Conservation (phyloP, 2,113 vertebrate species). For the Saccopteryx bilineata region DNA sequence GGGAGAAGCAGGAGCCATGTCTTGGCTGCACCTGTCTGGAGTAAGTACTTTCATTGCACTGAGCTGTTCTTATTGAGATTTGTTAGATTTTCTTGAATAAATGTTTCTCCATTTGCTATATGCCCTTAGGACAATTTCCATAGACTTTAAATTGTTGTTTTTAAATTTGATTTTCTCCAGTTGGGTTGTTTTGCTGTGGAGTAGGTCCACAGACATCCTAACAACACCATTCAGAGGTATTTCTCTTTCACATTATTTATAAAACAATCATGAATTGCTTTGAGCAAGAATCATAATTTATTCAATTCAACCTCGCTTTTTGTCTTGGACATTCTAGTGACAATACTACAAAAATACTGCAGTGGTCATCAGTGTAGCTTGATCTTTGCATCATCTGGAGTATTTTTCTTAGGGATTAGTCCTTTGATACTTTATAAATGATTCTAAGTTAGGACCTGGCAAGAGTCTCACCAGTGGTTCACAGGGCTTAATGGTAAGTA, state of each 20-base stretch:
- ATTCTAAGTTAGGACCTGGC: background rate
- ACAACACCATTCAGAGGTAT: slow-evolving; percentile 10
- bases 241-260: slow-evolving; percentile 1
- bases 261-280: slow-evolving; percentile 35
- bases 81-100: slow-evolving; percentile 41
- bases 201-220: background rate
- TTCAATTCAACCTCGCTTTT: background rate
- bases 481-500: background rate
- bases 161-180: slow-evolving; percentile 16
- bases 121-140: slow-evolving; percentile 27
- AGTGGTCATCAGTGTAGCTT: background rate
- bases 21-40: background rate
- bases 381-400: background rate
- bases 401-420: background rate
- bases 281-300: slow-evolving; percentile 29
- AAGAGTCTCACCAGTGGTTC: background rate
- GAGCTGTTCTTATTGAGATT: slow-evolving; percentile 2
- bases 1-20: background rate
- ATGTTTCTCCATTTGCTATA: slow-evolving; percentile 41
- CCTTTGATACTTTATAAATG: slow-evolving; percentile 9
- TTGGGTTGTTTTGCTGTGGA: background rate
- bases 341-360: background rate
- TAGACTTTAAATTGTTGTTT: slow-evolving; percentile 28
- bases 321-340: background rate
- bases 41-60: background rate